Percentiles rank a stretch among this genome's conserved stretches.
These are phyloP conservation scores for Peromyscus aztecus DNA, from an alignment of 2,797 vertebrate species.

Conservation along the genomic window DNA sequence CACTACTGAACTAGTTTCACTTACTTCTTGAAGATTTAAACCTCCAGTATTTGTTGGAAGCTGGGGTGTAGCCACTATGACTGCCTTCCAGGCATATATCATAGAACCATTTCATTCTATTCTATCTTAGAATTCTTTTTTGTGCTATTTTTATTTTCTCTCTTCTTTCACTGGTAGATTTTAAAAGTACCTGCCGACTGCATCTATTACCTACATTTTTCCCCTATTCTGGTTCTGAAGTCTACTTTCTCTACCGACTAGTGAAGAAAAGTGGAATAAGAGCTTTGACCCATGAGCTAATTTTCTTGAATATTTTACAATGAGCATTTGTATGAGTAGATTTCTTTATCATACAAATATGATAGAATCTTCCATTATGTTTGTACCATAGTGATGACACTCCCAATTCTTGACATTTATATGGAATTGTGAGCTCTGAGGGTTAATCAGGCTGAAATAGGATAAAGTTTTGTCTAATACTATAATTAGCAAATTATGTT, in stretches of 20 bases:
- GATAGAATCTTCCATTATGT: background rate
- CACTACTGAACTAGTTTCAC: rapidly evolving
- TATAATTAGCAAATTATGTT: background rate
- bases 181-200: background rate
- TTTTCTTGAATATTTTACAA: slow-evolving; percentile 37
- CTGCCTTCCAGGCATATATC: background rate
- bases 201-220: background rate
- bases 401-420: background rate
- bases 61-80: rapidly evolving
- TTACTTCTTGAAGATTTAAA: background rate
- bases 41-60: background rate
- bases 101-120: background rate
- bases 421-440: slow-evolving; percentile 2
- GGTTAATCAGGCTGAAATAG: background rate
- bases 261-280: slow-evolving; percentile 5
- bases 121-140: background rate
- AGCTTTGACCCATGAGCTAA: background rate
- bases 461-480: slow-evolving; percentile 35
- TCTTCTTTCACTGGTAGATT: background rate
- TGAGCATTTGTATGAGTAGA: background rate
- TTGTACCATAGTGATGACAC: background rate
- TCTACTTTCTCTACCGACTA: background rate
- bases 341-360: background rate
- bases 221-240: background rate
- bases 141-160: background rate